These are phyloP conservation scores for Pollimyrus isidori DNA, from an alignment of 2,113 vertebrate genomes.

Conservation along the genomic window DNA sequence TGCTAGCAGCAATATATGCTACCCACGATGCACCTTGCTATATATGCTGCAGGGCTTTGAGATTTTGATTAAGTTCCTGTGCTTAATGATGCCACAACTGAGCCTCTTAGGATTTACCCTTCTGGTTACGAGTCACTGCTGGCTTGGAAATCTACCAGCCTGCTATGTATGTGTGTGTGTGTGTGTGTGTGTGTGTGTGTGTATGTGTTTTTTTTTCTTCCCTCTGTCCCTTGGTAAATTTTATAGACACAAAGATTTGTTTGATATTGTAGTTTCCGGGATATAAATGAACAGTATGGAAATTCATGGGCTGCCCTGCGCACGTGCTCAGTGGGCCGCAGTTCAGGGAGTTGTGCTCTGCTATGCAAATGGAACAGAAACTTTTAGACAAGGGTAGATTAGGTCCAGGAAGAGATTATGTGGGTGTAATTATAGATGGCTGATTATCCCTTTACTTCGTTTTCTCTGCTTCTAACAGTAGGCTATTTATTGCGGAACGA, in stretches of 20 bases:
- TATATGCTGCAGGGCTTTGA: neutral
- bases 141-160: neutral
- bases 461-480: neutral
- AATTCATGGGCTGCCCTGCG: neutral
- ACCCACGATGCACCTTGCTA: neutral
- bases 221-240: neutral
- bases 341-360: neutral
- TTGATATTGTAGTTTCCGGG: neutral
- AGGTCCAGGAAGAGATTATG: neutral
- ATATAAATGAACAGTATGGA: neutral
- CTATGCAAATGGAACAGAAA: neutral
- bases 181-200: no score
- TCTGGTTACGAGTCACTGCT: neutral
- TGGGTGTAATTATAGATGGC: conserved; percentile 5
- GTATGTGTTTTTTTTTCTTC: neutral
- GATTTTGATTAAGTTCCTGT: neutral
- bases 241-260: neutral
- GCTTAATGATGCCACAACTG: neutral
- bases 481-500: neutral
- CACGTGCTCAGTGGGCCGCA: neutral
- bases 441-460: neutral
- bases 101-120: neutral
- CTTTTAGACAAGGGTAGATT: neutral
- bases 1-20: neutral
- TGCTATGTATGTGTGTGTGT: no score